phyloP scores from a whole-genome alignment of 2,797 vertebrate species.

The Microcaecilia unicolor region DNA sequence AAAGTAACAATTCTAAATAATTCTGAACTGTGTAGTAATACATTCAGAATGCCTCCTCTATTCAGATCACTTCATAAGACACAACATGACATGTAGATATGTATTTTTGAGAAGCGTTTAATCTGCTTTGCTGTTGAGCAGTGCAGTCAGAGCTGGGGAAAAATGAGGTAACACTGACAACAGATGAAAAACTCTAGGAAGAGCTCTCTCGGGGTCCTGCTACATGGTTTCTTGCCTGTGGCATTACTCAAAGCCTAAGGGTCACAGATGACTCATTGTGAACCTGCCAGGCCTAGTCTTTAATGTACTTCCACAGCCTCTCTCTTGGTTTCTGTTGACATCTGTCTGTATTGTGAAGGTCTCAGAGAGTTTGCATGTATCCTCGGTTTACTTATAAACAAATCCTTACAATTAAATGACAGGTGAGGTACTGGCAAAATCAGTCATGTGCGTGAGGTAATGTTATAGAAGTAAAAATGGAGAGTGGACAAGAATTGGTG shows the following conservation, averaged over 20 bases:
- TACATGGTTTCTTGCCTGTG: slow-evolving; percentile 41
- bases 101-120: too few relatives aligned
- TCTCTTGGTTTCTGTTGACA: slow-evolving; percentile 25
- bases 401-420: slow-evolving; percentile 6
- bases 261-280: slow-evolving; percentile 37
- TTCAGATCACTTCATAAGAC: too few relatives aligned
- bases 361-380: slow-evolving; percentile 14
- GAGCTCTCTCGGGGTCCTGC: slow-evolving; percentile 24
- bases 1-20: too few relatives aligned
- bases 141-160: too few relatives aligned
- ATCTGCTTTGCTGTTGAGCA: too few relatives aligned
- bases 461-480: too few relatives aligned
- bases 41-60: too few relatives aligned
- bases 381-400: slow-evolving; percentile 32
- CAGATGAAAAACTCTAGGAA: slow-evolving; percentile 39
- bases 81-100: too few relatives aligned
- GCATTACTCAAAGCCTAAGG: slow-evolving; percentile 26
- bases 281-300: slow-evolving; percentile 16
- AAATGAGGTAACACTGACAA: slow-evolving; percentile 47
- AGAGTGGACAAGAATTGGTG: too few relatives aligned
- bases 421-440: background rate
- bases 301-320: background rate
- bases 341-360: slow-evolving; percentile 39
- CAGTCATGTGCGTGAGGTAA: background rate
- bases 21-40: too few relatives aligned